phyloP scores from a whole-genome alignment of 2,113 vertebrate species.

The Ciconia maguari region DNA sequence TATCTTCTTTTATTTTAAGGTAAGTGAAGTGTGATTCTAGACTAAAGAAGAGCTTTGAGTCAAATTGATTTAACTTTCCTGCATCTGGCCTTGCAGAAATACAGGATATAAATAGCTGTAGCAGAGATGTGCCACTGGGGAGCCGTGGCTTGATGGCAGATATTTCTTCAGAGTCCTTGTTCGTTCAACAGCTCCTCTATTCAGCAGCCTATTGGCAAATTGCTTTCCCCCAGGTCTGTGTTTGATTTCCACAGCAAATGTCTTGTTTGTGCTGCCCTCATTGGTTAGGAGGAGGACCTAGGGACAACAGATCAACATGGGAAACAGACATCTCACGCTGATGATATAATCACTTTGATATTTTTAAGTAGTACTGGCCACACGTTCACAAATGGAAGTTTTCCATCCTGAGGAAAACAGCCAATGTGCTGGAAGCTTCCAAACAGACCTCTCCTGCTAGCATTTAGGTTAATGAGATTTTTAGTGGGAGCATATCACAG shows the following conservation, averaged over 20 bases:
- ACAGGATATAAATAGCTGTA: neutral
- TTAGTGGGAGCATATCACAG: neutral
- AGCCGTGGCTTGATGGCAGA: neutral
- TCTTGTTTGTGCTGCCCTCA: neutral
- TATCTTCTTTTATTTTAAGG: neutral
- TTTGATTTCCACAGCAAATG: neutral
- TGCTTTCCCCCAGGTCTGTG: neutral
- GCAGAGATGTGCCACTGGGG: neutral
- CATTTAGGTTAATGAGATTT: neutral
- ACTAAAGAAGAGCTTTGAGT: neutral
- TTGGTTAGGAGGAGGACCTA: neutral
- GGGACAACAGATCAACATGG: neutral
- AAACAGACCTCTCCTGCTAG: neutral
- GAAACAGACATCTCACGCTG: neutral
- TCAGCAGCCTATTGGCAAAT: neutral
- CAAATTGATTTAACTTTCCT: neutral
- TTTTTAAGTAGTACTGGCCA: neutral
- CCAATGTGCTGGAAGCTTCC: neutral
- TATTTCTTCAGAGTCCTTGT: neutral
- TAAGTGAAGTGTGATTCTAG: neutral
- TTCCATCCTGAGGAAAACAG: neutral
- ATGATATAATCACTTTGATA: neutral
- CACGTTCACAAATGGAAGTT: neutral
- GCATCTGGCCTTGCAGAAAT: neutral
- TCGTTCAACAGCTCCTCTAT: neutral